Percentiles rank a stretch among this genome's conserved stretches.
phyloP scores from a whole-genome alignment of 2,888 invertebrate species.

The Drepanosiphum platanoidis region DNA sequence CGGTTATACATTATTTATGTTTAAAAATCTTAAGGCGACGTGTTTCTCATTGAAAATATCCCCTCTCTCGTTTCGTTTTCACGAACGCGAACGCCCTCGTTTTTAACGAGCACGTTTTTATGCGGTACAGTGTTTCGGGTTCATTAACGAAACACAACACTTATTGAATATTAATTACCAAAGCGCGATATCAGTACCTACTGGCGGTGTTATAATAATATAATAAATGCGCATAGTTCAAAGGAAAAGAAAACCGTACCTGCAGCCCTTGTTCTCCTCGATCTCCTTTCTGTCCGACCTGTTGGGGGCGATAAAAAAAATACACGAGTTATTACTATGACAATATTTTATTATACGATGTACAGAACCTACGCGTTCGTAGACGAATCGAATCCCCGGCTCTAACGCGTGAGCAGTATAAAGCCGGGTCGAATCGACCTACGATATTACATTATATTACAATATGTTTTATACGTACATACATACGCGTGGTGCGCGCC shows the following conservation, averaged over 20 bases:
- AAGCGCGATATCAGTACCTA: background rate
- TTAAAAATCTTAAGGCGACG: background rate
- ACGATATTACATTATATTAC: background rate
- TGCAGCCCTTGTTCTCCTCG: constrained; percentile 57
- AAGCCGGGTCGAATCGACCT: background rate
- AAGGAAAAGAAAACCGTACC: background rate
- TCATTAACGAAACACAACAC: background rate
- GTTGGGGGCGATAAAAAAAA: constrained; percentile 7
- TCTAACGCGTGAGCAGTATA: background rate
- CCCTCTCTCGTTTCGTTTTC: constrained; percentile 12
- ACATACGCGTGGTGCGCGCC: no score
- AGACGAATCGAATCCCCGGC: background rate
- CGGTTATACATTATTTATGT: no score
- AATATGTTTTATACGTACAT: no score
- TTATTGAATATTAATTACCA: constrained; percentile 11
- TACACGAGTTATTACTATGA: constrained; percentile 20
- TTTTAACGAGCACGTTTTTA: constrained; percentile 1
- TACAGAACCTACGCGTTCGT: background rate
- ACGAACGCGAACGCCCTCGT: background rate
- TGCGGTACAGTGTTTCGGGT: background rate
- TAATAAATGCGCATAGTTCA: background rate
- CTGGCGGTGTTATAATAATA: no score
- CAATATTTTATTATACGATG: background rate
- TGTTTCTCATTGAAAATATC: background rate
- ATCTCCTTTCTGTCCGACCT: constrained; percentile 56